Percentiles rank a stretch among this genome's conserved stretches.
Evolutionary conservation across 1,140 invertebrate species (phyloP).

Genomic region (Cydia strobilella): DNA sequence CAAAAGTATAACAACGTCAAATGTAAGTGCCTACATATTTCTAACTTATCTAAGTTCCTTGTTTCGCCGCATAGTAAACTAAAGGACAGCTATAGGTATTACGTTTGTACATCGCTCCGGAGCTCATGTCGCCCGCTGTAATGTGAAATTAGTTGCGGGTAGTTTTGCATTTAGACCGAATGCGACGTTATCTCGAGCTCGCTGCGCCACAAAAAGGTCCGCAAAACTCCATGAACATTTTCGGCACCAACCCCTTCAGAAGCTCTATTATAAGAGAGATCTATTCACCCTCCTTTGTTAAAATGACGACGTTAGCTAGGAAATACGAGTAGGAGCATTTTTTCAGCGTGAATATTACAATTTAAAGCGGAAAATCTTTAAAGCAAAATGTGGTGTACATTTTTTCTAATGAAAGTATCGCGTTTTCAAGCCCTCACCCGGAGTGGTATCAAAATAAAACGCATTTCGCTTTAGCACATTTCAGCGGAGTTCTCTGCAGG

Average conservation of each 20-base stretch:
- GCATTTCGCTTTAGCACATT: slow-evolving; percentile 58
- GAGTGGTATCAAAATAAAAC: slow-evolving; percentile 58
- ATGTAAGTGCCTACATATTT: neutral
- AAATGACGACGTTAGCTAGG: slow-evolving; percentile 33
- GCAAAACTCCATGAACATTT: slow-evolving; percentile 42
- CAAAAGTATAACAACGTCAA: neutral
- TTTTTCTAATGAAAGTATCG: slow-evolving; percentile 28
- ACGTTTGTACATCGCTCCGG: neutral
- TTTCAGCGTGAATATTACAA: neutral
- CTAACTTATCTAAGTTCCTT: neutral
- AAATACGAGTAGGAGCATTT: slow-evolving; percentile 34
- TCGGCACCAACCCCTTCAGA: slow-evolving; percentile 44
- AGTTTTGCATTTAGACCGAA: slow-evolving; percentile 44
- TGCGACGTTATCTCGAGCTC: slow-evolving; percentile 41
- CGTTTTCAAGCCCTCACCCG: slow-evolving; percentile 28
- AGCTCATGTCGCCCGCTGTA: slow-evolving; percentile 25
- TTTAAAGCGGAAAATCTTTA: slow-evolving; percentile 21
- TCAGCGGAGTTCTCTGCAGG: slow-evolving; percentile 56
- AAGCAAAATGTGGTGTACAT: slow-evolving; percentile 21
- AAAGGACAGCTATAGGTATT: slow-evolving; percentile 21
- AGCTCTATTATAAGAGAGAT: slow-evolving; percentile 47
- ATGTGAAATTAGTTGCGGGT: slow-evolving; percentile 33
- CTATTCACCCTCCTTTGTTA: slow-evolving; percentile 41
- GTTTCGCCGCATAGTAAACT: neutral
- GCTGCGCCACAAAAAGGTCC: slow-evolving; percentile 40